A percentile compares a stretch with the other conserved stretches of the same genome.
Conservation (phyloP, 2,113 vertebrate genomes). For the Arvicanthis niloticus region DNA sequence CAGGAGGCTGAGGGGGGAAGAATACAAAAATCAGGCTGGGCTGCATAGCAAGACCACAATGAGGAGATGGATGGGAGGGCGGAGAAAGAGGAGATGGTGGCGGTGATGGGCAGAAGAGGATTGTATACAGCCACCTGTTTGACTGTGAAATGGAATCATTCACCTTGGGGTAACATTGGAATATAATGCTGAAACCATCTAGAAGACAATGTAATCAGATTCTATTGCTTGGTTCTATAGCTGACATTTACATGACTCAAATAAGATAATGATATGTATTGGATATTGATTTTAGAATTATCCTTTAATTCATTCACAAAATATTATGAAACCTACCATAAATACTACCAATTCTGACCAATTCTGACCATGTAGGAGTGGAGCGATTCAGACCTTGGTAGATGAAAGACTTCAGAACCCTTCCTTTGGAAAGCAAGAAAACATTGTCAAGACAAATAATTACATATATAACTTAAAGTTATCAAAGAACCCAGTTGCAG, state of each 20-base stretch:
- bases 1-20: too few species aligned
- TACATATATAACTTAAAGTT: not conserved
- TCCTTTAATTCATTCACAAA: not conserved
- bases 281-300: not conserved
- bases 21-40: not conserved
- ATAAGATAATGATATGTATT: too few species aligned
- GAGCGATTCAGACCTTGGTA: not conserved
- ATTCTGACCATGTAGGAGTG: not conserved
- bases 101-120: not conserved
- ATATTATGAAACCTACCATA: not conserved
- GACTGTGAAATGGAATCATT: not conserved
- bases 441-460: not conserved
- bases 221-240: not conserved
- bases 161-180: not conserved
- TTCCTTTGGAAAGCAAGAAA: not conserved
- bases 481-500: not conserved
- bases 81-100: not conserved
- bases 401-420: not conserved
- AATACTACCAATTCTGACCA: not conserved
- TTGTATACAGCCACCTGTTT: not conserved
- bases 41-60: not conserved
- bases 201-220: not conserved
- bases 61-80: not conserved
- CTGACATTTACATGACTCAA: not conserved
- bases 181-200: not conserved